Evolutionary conservation across 1,140 invertebrate species (phyloP).

Genomic region (Berghia stephanieae): DNA sequence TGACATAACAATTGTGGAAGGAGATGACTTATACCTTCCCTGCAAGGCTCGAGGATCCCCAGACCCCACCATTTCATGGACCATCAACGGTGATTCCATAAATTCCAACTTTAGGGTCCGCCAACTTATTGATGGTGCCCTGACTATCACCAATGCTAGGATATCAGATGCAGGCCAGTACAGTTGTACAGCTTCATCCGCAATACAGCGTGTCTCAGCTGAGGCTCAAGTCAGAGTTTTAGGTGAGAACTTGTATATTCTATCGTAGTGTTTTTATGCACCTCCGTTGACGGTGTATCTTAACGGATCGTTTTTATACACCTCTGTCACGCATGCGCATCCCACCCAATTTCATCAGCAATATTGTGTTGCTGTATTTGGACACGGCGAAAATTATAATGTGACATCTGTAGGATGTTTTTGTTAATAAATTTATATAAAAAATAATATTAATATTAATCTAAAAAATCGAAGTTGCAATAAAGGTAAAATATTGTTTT

Average conservation of each 20-base stretch:
- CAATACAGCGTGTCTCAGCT: slow-evolving; percentile 74
- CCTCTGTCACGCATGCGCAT: too few relatives aligned
- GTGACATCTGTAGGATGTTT: too few relatives aligned
- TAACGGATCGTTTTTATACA: not conserved
- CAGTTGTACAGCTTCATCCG: slow-evolving; percentile 78
- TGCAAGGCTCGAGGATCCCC: slow-evolving; percentile 77
- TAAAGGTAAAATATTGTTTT: too few relatives aligned
- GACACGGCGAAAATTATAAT: too few relatives aligned
- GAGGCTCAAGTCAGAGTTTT: slow-evolving; percentile 77
- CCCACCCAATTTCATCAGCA: too few relatives aligned
- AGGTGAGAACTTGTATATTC: slow-evolving; percentile 51
- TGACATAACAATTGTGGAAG: slow-evolving; percentile 64
- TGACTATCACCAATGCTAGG: slow-evolving; percentile 74
- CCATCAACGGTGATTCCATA: slow-evolving; percentile 60
- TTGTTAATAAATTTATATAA: too few relatives aligned
- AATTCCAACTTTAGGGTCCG: slow-evolving; percentile 27
- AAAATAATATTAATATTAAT: too few relatives aligned
- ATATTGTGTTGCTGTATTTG: too few relatives aligned
- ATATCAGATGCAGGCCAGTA: slow-evolving; percentile 76
- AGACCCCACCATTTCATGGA: slow-evolving; percentile 77
- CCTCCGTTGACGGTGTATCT: not conserved
- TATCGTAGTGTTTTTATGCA: not conserved
- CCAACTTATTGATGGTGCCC: slow-evolving; percentile 70
- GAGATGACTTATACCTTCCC: slow-evolving; percentile 70
- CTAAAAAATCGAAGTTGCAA: too few relatives aligned